Percentiles rank a stretch among this genome's conserved stretches.
Conservation (phyloP, 2,797 vertebrate genomes). For the Halcyon badia region DNA sequence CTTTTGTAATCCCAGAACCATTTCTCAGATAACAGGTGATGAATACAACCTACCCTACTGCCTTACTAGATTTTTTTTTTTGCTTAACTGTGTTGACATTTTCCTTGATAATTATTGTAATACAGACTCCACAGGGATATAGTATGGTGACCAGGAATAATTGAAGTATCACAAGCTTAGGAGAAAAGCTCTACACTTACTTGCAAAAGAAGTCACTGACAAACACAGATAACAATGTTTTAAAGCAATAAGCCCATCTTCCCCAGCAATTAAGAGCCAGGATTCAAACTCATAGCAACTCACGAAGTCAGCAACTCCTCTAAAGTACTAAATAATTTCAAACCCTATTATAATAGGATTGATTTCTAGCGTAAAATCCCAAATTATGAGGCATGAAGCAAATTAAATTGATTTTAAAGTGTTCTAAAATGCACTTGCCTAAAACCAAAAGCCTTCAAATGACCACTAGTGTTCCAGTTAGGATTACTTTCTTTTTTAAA, state of each 20-base stretch:
- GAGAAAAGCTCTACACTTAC: background rate
- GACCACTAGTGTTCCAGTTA: background rate
- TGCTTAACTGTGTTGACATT: background rate
- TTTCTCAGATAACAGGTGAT: background rate
- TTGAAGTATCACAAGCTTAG: background rate
- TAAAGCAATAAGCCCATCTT: background rate
- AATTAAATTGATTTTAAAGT: background rate
- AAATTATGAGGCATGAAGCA: background rate
- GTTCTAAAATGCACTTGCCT: background rate
- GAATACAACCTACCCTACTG: background rate
- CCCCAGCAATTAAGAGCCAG: background rate
- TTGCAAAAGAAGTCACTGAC: background rate
- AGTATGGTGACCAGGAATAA: background rate
- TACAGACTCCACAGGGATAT: background rate
- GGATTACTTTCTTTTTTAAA: background rate
- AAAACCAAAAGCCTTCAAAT: background rate
- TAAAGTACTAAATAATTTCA: background rate
- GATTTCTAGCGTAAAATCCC: background rate
- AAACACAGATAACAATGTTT: background rate
- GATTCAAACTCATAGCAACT: background rate
- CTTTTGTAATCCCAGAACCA: background rate
- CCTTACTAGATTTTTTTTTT: background rate
- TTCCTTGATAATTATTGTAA: background rate
- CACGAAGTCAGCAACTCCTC: background rate
- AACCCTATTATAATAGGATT: background rate